Percentiles rank a stretch among this genome's conserved stretches.
phyloP scores from a whole-genome alignment of 2,113 vertebrate genomes.

The Etheostoma spectabile region DNA sequence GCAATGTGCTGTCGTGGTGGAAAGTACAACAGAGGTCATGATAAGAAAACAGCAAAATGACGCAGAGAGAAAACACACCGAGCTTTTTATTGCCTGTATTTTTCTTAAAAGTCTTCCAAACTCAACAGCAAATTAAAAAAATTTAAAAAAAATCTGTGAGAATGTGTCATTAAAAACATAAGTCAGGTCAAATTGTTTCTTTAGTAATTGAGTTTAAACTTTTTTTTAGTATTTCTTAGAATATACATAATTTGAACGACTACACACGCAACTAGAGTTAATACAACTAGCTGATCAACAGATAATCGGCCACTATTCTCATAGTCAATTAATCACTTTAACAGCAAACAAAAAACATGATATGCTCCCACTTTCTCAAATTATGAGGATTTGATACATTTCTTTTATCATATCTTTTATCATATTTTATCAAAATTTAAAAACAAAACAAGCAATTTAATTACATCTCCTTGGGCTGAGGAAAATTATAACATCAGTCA shows the following conservation, averaged over 20 bases:
- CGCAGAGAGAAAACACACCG: conserved; percentile 48
- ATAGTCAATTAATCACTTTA: not conserved
- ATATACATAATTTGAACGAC: too few species aligned
- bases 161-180: not conserved
- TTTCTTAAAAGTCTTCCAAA: conserved; percentile 38
- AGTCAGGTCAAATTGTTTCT: not conserved
- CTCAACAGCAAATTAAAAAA: conserved; percentile 21
- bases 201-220: too few species aligned
- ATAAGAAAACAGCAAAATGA: conserved; percentile 68
- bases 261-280: not conserved
- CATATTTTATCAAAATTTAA: too few species aligned
- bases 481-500: not conserved
- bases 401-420: not conserved
- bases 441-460: not conserved
- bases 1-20: conserved; percentile 57
- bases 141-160: not conserved
- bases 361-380: not conserved
- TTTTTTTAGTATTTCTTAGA: not conserved
- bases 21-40: conserved; percentile 68
- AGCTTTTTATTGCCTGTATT: conserved; percentile 21
- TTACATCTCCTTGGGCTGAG: not conserved
- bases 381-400: not conserved
- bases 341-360: not conserved
- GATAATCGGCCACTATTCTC: not conserved
- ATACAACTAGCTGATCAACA: not conserved